Evolutionary conservation across 2,113 vertebrate species (phyloP).

Genomic region (Rana temporaria): DNA sequence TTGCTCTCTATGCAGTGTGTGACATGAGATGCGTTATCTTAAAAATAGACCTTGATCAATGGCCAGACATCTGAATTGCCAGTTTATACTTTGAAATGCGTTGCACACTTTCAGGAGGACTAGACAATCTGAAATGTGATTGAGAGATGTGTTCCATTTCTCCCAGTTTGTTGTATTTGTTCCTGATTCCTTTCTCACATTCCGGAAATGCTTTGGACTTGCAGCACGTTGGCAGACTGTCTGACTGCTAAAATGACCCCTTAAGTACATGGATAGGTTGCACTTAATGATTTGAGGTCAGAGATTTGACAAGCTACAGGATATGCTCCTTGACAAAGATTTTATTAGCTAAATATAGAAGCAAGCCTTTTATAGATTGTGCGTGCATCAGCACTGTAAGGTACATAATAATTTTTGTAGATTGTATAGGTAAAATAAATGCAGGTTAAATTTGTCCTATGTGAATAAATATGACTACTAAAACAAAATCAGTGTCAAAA

Average conservation of each 20-base stretch:
- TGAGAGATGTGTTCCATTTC: neutral
- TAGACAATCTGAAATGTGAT: neutral
- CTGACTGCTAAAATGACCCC: slow-evolving; percentile 9
- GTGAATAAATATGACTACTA: no score
- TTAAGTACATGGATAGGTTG: slow-evolving; percentile 1
- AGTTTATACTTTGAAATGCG: neutral
- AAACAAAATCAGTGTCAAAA: no score
- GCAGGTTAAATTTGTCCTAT: no score
- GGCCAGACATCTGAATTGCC: neutral
- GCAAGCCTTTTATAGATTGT: slow-evolving; percentile 12
- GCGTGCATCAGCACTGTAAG: neutral
- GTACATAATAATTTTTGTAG: no score
- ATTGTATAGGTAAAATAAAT: no score
- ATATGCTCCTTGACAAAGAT: neutral
- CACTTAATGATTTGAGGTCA: neutral
- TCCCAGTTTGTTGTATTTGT: neutral
- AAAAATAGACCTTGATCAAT: no score
- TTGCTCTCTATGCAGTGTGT: no score
- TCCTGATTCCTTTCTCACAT: slow-evolving; percentile 27
- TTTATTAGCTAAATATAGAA: neutral
- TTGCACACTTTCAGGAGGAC: neutral
- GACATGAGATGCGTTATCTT: no score
- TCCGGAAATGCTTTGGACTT: slow-evolving; percentile 42
- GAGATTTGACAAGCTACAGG: slow-evolving; percentile 3
- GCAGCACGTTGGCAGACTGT: slow-evolving; percentile 10